Conservation (phyloP, 2,113 vertebrate genomes). For the Rattus rattus region DNA sequence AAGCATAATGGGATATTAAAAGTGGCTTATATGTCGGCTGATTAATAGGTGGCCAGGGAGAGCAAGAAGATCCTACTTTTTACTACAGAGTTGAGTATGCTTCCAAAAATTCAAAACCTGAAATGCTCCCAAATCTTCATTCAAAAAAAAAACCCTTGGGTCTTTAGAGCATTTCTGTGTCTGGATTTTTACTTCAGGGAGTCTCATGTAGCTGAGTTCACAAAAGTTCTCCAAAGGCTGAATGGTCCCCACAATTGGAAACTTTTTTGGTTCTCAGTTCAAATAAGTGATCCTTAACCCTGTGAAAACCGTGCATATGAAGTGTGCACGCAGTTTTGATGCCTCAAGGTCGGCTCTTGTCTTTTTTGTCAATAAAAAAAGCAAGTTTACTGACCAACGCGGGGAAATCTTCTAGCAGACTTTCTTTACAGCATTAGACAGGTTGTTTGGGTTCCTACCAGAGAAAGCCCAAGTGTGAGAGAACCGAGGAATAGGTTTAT, state of each 20-base stretch:
- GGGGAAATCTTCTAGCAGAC: not conserved
- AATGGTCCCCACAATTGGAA: not conserved
- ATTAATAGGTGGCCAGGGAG: not conserved
- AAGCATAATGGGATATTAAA: not conserved
- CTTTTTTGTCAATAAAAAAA: not conserved
- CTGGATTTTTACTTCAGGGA: not conserved
- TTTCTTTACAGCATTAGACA: not conserved
- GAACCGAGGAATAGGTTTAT: not conserved
- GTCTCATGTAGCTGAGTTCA: not conserved
- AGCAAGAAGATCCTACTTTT: not conserved
- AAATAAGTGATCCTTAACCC: not conserved
- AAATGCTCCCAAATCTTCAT: not conserved
- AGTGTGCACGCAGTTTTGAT: not conserved
- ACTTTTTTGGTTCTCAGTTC: not conserved
- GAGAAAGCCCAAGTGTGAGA: not conserved
- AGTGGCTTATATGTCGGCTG: not conserved
- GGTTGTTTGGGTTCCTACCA: constrained; percentile 38
- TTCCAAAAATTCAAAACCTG: not conserved
- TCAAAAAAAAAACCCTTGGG: not conserved
- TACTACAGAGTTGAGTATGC: not conserved
- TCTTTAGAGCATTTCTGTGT: not conserved
- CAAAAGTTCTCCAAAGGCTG: not conserved
- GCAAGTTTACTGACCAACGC: not conserved
- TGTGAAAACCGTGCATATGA: not conserved
- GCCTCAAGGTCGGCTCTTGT: not conserved